Evolutionary conservation across 2,888 invertebrate species (phyloP), one percentile per base, ranked within the genome.

Genomic region (Acanthosepion esculentum): DNA sequence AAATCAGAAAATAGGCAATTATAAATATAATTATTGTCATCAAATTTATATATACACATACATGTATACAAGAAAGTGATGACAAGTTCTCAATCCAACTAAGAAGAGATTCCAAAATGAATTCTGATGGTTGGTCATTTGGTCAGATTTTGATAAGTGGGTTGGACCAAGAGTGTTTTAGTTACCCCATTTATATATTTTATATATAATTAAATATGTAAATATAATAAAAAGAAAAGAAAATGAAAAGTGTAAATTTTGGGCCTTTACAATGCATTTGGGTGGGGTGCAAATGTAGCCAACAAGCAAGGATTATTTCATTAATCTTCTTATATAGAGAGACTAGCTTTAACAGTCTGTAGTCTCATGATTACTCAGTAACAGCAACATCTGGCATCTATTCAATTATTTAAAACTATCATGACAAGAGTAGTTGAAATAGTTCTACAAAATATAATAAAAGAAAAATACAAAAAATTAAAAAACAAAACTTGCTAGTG

Each of bases 261-360:
- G n/a, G 7, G 10, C 78, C 10, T 78, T 78, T n/a, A 78, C 78
- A 10, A n/a, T 5, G 78, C 78, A n/a, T 78, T 78, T 78, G 78
- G 78, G 78, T 78, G 78, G 29, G 78, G 78, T 78, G 0, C n/a
- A 78, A 10, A 78, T 78, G n/a, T 12, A 78, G 18, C n/a, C n/a
- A 6, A 78, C 78, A 78, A 78, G 64, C 78, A 78, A n/a, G 78
- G 78, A 78, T 78, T 78, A 78, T 78, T 78, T 78, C n/a, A 78
- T 10, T 78, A 78, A 78, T 78, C 78, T 78, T 78, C 29, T 78
- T 78, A 78, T 78, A 59, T 78, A 29, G n/a, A 78, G n/a, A 78
- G 78, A 78, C 78, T 78, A 78, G 29, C 78, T 78, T 78, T 78
- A 78, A 78, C 78, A 78, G n/a, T 78, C n/a, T n/a, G 29, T 78